Evolutionary conservation across 2,888 invertebrate genomes (phyloP), one percentile per base, ranked within the genome.

Genomic region (Erpobdella octoculata): DNA sequence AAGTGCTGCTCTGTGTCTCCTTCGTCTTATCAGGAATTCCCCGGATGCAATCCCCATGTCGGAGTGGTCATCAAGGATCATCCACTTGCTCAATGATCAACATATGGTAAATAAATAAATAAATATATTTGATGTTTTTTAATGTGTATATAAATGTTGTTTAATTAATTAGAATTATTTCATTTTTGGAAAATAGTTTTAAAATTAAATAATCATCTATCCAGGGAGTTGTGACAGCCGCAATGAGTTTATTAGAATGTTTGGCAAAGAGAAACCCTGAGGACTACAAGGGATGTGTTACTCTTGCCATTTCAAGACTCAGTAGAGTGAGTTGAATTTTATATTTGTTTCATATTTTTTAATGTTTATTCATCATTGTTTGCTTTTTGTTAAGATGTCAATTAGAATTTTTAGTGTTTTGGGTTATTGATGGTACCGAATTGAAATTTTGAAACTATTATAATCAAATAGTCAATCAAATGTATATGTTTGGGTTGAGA

Each of bases 241-340:
- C 97, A 58, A 94, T 93, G 72, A 96, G 96, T 77, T 86, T 98
- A 72, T 97, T 98, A 80, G 97, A 98, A 86, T 93, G 95, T 68
- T 88, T 99, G 74, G 97, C 98, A 31, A 97, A 96, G 86, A 92
- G 93, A 83, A 97, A 94, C 85, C 96, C 98, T 25, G 97, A 98
- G 75, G 98, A 98, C 84, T 99, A 98, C 83, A 98, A 97, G 85
- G 97, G 96, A 75, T 97, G 97, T 84, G 96, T 98, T 31, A 93
- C 94, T 78, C 86, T 98, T 75, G 97, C 98, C 73, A 97, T 99
- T 65, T 97, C 97, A 31, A 88, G 98, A 79, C 87, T 99, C 53
- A 95, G 94, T 83, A 87, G 96, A 81, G 90, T 90, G 85, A 73
- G 80, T 78, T 25, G 25, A 48, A 37, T 37, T 15, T 21, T 25